Conservation (phyloP, 1,140 invertebrate genomes). For the Zaprionus nigranus region DNA sequence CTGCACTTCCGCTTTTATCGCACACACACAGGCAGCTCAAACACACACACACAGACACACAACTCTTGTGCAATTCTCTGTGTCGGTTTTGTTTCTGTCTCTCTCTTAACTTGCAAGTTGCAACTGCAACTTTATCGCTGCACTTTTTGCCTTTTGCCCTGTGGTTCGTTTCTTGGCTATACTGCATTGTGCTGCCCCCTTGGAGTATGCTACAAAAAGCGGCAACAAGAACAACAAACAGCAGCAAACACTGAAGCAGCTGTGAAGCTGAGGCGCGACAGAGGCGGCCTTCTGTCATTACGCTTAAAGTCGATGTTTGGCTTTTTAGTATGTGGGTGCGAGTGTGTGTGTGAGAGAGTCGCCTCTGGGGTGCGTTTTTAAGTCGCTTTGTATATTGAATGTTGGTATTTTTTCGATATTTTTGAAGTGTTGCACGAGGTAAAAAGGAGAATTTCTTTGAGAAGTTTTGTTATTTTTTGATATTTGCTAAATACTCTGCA, state of each 20-base stretch:
- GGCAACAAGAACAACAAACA: constrained; percentile 5
- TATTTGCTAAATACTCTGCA: too few species aligned
- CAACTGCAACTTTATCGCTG: constrained; percentile 66
- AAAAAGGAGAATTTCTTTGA: too few species aligned
- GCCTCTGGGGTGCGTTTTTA: neutral
- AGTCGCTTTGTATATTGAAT: neutral
- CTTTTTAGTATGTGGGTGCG: neutral
- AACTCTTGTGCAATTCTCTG: constrained; percentile 49
- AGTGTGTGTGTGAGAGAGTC: neutral
- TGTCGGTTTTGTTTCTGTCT: constrained; percentile 56
- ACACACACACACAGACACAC: neutral
- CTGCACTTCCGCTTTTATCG: constrained; percentile 75
- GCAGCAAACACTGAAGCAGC: constrained; percentile 7
- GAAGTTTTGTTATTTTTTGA: too few species aligned
- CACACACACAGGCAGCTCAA: constrained; percentile 8
- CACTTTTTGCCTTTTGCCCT: constrained; percentile 56
- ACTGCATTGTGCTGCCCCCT: constrained; percentile 15
- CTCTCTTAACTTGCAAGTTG: constrained; percentile 36
- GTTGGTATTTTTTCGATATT: neutral
- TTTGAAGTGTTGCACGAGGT: neutral
- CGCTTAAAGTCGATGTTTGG: constrained; percentile 37
- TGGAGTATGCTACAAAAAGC: constrained; percentile 28
- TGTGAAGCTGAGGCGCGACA: neutral
- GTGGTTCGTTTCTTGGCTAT: constrained; percentile 38
- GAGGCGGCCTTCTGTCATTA: constrained; percentile 45